phyloP scores from a whole-genome alignment of 2,797 vertebrate genomes.

The Phyllotis vaccarum region DNA sequence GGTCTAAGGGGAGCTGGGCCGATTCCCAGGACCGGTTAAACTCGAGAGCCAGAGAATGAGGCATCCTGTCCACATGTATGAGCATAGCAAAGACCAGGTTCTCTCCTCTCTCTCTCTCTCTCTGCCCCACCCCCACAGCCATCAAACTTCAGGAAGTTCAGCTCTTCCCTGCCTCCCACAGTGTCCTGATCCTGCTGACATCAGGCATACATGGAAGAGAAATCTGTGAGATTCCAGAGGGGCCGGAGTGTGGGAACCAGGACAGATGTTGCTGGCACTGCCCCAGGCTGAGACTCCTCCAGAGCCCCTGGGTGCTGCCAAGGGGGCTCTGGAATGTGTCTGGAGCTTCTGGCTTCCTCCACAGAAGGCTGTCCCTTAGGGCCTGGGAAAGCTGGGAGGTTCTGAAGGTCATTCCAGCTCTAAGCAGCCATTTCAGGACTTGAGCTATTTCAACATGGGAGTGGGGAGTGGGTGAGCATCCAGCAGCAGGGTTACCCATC shows the following conservation, averaged over 20 bases:
- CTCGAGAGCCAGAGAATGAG: background rate
- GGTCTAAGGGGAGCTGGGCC: background rate
- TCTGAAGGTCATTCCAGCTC: background rate
- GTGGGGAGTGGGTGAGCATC: background rate
- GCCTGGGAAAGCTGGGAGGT: slow-evolving; percentile 67
- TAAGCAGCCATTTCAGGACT: background rate
- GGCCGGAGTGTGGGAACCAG: slow-evolving; percentile 81
- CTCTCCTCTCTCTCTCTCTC: too few relatives aligned
- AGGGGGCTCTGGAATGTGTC: slow-evolving; percentile 76
- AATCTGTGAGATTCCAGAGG: slow-evolving; percentile 76
- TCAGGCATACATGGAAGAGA: slow-evolving; percentile 71
- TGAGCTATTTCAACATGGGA: background rate
- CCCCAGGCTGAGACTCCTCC: slow-evolving; percentile 33
- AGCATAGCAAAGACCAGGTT: background rate
- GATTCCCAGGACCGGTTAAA: too few relatives aligned
- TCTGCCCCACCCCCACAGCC: background rate
- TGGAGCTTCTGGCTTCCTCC: slow-evolving; percentile 55
- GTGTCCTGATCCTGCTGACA: slow-evolving; percentile 64
- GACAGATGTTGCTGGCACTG: slow-evolving; percentile 74
- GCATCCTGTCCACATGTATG: background rate
- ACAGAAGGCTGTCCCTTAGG: background rate
- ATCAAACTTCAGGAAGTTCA: slow-evolving; percentile 19
- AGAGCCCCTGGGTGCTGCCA: slow-evolving; percentile 75
- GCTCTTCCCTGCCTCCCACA: background rate
- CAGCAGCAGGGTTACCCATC: background rate